These are phyloP conservation scores for Styela clava DNA, from an alignment of 23 tunicate species.

Conservation along the genomic window DNA sequence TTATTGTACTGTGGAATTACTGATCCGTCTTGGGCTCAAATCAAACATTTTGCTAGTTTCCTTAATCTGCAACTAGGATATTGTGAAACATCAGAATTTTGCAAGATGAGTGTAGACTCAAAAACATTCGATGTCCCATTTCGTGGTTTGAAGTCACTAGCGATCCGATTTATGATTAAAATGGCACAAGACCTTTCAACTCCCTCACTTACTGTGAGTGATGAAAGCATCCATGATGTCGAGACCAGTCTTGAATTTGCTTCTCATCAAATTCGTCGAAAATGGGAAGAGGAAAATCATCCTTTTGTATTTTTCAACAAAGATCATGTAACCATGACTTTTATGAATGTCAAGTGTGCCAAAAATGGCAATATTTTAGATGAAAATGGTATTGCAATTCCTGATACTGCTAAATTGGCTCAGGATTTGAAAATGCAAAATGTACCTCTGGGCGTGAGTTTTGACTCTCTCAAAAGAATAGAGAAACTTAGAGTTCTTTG, in stretches of 20 bases:
- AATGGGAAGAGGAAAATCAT: slow-evolving; percentile 55
- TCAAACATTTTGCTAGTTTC: slow-evolving; percentile 52
- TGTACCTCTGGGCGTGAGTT: slow-evolving; percentile 32
- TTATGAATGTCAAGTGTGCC: slow-evolving; percentile 38
- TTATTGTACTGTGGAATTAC: slow-evolving; percentile 42
- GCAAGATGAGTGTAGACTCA: neutral
- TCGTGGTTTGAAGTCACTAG: slow-evolving; percentile 39
- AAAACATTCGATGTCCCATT: slow-evolving; percentile 17
- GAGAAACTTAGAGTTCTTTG: slow-evolving; percentile 37
- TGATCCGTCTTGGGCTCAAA: slow-evolving; percentile 60
- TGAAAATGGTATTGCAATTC: slow-evolving; percentile 15
- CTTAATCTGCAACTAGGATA: slow-evolving; percentile 48
- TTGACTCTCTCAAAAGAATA: slow-evolving; percentile 23
- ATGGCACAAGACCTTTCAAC: slow-evolving; percentile 68
- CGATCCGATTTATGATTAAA: slow-evolving; percentile 47
- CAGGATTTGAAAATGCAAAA: slow-evolving; percentile 20
- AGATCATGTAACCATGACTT: slow-evolving; percentile 52
- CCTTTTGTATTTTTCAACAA: slow-evolving; percentile 67
- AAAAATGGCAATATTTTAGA: slow-evolving; percentile 25
- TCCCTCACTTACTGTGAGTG: slow-evolving; percentile 30
- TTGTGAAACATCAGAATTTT: slow-evolving; percentile 52
- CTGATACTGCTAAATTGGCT: slow-evolving; percentile 24
- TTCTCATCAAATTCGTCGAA: slow-evolving; percentile 45
- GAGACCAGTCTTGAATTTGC: slow-evolving; percentile 26
- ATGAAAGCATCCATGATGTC: neutral